These are phyloP conservation scores for Salvelinus namaycush DNA, from an alignment of 2,113 vertebrate genomes.

Conservation along the genomic window DNA sequence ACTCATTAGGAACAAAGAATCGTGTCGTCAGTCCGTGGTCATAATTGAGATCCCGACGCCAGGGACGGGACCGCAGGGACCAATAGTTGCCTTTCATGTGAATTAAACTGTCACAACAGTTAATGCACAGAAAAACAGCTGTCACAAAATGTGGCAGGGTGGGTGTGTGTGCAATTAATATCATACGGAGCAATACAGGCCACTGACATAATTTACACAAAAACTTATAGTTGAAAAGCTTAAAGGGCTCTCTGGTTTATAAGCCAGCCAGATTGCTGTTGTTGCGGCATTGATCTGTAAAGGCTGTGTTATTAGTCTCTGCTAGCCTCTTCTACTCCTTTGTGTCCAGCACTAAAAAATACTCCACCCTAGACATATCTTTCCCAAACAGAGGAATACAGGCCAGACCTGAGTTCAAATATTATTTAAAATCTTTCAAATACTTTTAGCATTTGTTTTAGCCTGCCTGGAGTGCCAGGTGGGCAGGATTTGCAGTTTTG, in stretches of 20 bases:
- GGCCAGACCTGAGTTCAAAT: background rate
- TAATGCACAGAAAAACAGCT: background rate
- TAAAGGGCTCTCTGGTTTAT: background rate
- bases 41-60: background rate
- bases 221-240: background rate
- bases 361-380: background rate
- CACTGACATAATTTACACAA: background rate
- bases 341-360: conserved; percentile 4
- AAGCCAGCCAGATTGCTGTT: background rate
- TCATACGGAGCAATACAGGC: background rate
- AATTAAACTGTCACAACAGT: background rate
- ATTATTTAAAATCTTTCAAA: too few relatives aligned
- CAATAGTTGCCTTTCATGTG: background rate
- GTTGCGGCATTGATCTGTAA: conserved; percentile 23
- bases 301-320: background rate
- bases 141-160: background rate
- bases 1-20: conserved; percentile 28
- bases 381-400: background rate
- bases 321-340: conserved; percentile 17
- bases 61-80: background rate
- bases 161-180: background rate
- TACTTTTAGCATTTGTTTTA: too few relatives aligned
- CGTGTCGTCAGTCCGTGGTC: background rate
- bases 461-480: too few relatives aligned
- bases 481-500: too few relatives aligned